Percentiles rank a stretch among this genome's conserved stretches.
These are phyloP conservation scores for Yponomeuta sedellus DNA, from an alignment of 2,888 invertebrate genomes.

Conservation along the genomic window DNA sequence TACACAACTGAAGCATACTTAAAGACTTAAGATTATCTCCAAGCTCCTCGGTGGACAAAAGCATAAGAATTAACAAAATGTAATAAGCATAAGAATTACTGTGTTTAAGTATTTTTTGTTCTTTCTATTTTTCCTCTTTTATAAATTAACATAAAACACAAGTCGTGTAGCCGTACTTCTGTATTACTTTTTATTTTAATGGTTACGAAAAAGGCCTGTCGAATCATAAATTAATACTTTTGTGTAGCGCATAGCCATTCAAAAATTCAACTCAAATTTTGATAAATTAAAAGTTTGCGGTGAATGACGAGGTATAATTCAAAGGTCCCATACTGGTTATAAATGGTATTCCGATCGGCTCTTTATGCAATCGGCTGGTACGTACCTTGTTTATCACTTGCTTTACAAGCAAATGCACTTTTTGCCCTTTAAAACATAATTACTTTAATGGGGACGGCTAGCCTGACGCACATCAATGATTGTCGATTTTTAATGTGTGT, in stretches of 20 bases:
- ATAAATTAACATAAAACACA: too few species aligned
- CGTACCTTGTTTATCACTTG: slow-evolving; percentile 35
- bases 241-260: slow-evolving; percentile 14
- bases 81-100: too few species aligned
- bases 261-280: slow-evolving; percentile 28
- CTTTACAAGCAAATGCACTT: neutral
- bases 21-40: too few species aligned
- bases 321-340: slow-evolving; percentile 59
- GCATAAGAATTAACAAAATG: too few species aligned
- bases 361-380: slow-evolving; percentile 55
- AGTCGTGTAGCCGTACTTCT: too few species aligned
- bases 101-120: too few species aligned
- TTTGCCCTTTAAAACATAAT: slow-evolving; percentile 14
- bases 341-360: slow-evolving; percentile 41
- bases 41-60: too few species aligned
- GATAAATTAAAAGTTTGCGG: slow-evolving; percentile 28
- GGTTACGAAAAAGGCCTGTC: neutral
- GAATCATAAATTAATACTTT: neutral
- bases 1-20: too few species aligned
- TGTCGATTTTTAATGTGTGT: slow-evolving; percentile 55
- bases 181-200: too few species aligned
- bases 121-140: too few species aligned
- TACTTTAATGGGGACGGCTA: slow-evolving; percentile 26
- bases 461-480: slow-evolving; percentile 32
- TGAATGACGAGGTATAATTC: slow-evolving; percentile 35